Evolutionary conservation across 2,888 invertebrate genomes (phyloP), one percentile per base, ranked within the genome.

Genomic region (Megastigmus dorsalis): DNA sequence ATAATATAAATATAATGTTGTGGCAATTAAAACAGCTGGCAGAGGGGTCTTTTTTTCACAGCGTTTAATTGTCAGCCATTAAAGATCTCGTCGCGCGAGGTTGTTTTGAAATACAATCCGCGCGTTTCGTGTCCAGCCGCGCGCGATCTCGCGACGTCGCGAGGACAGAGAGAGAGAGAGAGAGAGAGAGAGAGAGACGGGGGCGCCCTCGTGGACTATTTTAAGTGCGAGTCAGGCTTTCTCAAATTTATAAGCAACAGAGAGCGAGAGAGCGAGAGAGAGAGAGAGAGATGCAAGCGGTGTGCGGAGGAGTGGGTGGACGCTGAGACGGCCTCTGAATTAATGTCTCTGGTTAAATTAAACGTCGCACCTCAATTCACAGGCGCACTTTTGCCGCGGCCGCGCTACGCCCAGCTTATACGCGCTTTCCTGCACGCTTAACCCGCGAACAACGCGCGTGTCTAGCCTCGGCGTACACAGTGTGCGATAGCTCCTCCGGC

Each of bases 231-330:
- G 79, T 81, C 79, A 79, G 79, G 82, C 82, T 85, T 86, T 82
- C 84, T 81, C 84, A 83, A 86, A 86, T 86, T 86, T 86, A 86
- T 85, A 86, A 84, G 82, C 83, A 28, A 13, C 45, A 18, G 41
- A 6, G 41, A 5, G 50, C 7, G 50, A 15, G 50, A 15, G 50
- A 50, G 50, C 6, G 26, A 33, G 55, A 5, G 18, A 18, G 33
- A 50, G 50, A 59, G 30, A 41, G 62, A 38, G 41, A 54, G 60
- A 62, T 79, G 81, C 80, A 79, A 76, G 76, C 78, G 78, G 79
- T 80, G 82, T 78, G n/a, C n/a, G 80, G 81, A 75, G 69, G 79
- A 79, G 82, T 82, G 80, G 81, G 82, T 81, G 83, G 82, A 79
- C 73, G 75, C 68, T 33, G 79, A 77, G 81, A 79, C 76, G 80